Evolutionary conservation across 2,888 invertebrate genomes (phyloP).

Genomic region (Anaspis maculata): DNA sequence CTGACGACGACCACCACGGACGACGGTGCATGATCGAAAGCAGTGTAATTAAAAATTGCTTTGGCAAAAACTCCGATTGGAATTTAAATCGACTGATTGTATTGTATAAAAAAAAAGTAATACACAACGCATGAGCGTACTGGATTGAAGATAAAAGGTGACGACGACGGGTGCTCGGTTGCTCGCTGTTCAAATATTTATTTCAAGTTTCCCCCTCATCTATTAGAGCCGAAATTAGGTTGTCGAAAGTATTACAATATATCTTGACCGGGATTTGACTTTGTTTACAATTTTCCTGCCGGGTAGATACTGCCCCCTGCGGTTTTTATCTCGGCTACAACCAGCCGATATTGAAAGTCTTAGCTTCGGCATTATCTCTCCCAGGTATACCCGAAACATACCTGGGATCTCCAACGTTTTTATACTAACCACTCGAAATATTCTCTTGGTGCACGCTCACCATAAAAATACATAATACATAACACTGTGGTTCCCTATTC

Average conservation of each 20-base stretch:
- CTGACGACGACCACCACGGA: no score
- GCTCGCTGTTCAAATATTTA: no score
- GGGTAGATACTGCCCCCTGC: conserved; percentile 11
- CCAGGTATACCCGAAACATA: conserved; percentile 19
- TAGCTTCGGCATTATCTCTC: conserved; percentile 21
- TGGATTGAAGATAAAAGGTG: no score
- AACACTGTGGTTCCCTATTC: no score
- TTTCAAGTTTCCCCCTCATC: no score
- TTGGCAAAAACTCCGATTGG: neutral
- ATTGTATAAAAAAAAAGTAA: no score
- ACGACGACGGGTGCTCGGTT: no score
- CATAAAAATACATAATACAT: conserved; percentile 10
- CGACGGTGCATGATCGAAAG: no score
- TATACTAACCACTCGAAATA: conserved; percentile 23
- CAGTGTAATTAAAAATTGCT: neutral
- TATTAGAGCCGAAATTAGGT: no score
- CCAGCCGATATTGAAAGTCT: conserved; percentile 19
- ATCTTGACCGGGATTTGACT: conserved; percentile 12
- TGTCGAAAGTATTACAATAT: conserved; percentile 12
- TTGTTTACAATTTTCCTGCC: conserved; percentile 12
- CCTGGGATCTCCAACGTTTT: conserved; percentile 21
- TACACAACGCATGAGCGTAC: neutral
- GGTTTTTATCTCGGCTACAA: conserved; percentile 14
- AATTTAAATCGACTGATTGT: conserved; percentile 2
- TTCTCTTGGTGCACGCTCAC: conserved; percentile 12